These are phyloP conservation scores for Alfaro cultratus DNA, from an alignment of 2,797 vertebrate genomes.

Conservation along the genomic window DNA sequence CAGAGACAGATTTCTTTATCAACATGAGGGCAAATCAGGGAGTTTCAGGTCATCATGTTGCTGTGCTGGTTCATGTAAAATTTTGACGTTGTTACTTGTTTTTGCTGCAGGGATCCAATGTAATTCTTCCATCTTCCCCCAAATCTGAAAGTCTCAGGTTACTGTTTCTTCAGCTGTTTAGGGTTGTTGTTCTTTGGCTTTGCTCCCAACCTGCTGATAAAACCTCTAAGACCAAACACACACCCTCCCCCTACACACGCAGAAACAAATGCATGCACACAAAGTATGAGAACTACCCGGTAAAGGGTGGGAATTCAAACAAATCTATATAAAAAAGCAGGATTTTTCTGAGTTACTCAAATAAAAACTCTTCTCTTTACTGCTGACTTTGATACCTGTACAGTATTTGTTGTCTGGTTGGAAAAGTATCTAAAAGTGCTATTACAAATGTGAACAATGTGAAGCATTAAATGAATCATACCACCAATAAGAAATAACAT, in stretches of 20 bases:
- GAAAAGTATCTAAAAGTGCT: not conserved
- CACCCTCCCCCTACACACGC: slow-evolving; percentile 14
- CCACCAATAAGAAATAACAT: not conserved
- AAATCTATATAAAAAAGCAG: slow-evolving; percentile 13
- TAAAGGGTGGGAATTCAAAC: slow-evolving; percentile 19
- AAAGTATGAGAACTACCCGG: slow-evolving; percentile 53
- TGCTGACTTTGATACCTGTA: not conserved
- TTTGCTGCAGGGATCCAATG: slow-evolving; percentile 58
- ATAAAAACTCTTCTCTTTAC: not conserved
- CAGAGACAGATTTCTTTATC: slow-evolving; percentile 30
- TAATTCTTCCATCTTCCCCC: slow-evolving; percentile 44
- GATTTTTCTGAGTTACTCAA: not conserved
- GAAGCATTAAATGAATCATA: not conserved
- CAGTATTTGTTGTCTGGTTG: not conserved
- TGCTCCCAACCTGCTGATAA: slow-evolving; percentile 64
- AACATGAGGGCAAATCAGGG: not conserved
- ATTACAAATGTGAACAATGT: not conserved
- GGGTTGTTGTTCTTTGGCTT: slow-evolving; percentile 77
- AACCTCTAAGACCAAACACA: slow-evolving; percentile 63
- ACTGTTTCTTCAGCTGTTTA: slow-evolving; percentile 84
- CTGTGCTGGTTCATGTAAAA: slow-evolving; percentile 13
- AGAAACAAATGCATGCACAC: not conserved
- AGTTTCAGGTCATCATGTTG: not conserved
- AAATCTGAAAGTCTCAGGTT: slow-evolving; percentile 68
- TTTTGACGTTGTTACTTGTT: slow-evolving; percentile 41